These are phyloP conservation scores for Patella ulyssiponensis DNA, from an alignment of 2,888 invertebrate species.

Conservation along the genomic window DNA sequence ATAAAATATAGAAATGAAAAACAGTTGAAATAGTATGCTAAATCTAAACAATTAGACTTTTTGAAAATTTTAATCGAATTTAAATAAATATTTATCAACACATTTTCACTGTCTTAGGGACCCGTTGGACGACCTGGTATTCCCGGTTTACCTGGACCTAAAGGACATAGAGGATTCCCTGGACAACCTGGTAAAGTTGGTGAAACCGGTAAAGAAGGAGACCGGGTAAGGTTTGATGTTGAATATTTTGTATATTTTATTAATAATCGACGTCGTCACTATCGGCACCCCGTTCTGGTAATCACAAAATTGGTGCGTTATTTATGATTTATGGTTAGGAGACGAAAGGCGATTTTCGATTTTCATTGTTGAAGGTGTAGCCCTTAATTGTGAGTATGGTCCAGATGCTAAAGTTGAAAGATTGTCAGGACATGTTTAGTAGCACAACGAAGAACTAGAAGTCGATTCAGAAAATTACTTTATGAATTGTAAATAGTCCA, in stretches of 20 bases:
- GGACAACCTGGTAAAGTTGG: conserved; percentile 45
- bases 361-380: too few relatives aligned
- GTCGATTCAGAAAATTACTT: not conserved
- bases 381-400: too few relatives aligned
- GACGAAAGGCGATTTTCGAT: too few relatives aligned
- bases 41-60: not conserved
- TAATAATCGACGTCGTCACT: too few relatives aligned
- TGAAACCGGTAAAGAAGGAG: conserved; percentile 44
- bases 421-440: too few relatives aligned
- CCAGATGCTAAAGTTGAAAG: too few relatives aligned
- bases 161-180: conserved; percentile 55
- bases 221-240: conserved; percentile 37
- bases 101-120: conserved; percentile 41
- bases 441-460: too few relatives aligned
- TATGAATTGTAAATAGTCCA: not conserved
- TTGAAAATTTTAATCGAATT: not conserved
- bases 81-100: not conserved
- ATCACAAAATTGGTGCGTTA: too few relatives aligned
- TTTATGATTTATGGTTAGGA: too few relatives aligned
- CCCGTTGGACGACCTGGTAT: conserved; percentile 51
- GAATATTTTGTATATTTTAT: not conserved
- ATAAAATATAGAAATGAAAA: too few relatives aligned
- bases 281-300: too few relatives aligned
- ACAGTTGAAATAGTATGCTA: too few relatives aligned
- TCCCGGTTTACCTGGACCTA: conserved; percentile 56